Conservation (phyloP, 2,113 vertebrate genomes). For the Eleginops maclovinus region DNA sequence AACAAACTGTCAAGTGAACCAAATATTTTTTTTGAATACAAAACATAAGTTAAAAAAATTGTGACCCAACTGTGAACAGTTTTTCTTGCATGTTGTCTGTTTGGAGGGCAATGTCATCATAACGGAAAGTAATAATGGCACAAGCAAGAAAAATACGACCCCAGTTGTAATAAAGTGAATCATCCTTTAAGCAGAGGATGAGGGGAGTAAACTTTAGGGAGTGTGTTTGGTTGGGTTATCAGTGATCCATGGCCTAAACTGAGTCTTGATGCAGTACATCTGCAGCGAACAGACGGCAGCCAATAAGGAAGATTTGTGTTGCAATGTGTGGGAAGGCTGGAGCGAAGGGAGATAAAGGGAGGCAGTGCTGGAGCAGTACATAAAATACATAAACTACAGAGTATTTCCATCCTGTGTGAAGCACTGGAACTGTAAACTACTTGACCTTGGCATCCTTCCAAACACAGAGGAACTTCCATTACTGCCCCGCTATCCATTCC, state of each 20-base stretch:
- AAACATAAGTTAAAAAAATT: neutral
- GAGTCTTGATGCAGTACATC: constrained; percentile 53
- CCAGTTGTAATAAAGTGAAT: constrained; percentile 24
- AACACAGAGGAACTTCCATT: constrained; percentile 66
- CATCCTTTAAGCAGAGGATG: constrained; percentile 24
- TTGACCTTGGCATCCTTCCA: constrained; percentile 70
- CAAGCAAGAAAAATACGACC: constrained; percentile 12
- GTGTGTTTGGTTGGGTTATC: constrained; percentile 32
- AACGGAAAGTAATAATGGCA: neutral
- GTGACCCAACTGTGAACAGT: too few species aligned
- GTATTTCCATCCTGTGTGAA: constrained; percentile 32
- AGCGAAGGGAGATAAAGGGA: constrained; percentile 36
- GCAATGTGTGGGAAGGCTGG: constrained; percentile 39
- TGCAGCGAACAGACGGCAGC: constrained; percentile 33
- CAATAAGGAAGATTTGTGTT: constrained; percentile 58
- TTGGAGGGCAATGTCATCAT: neutral
- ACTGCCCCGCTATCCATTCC: constrained; percentile 53
- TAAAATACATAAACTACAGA: constrained; percentile 44
- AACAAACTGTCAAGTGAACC: neutral
- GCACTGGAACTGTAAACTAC: constrained; percentile 42
- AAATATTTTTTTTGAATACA: neutral
- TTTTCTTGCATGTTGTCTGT: neutral
- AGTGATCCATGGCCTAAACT: constrained; percentile 60
- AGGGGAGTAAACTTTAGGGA: constrained; percentile 9
- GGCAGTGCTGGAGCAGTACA: constrained; percentile 29